These are phyloP conservation scores for Drosophila parthenogenetica DNA, from an alignment of 2,888 invertebrate genomes.

Conservation along the genomic window DNA sequence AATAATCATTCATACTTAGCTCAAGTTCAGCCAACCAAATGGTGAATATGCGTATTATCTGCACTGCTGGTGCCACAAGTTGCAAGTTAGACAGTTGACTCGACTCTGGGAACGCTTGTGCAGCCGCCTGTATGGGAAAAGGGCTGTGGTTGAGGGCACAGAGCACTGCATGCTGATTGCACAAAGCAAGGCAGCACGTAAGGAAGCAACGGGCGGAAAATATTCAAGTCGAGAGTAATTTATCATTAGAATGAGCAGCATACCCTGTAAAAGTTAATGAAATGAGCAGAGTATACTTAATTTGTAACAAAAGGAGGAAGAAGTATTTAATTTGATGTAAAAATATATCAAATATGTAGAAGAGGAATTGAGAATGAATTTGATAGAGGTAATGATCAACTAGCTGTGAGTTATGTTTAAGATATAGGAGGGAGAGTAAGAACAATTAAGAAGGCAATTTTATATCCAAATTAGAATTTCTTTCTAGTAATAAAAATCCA, in stretches of 20 bases:
- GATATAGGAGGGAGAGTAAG: too few species aligned
- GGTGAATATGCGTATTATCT: neutral
- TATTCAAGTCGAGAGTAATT: conserved; percentile 19
- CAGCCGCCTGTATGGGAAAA: neutral
- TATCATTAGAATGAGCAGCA: conserved; percentile 23
- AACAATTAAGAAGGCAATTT: too few species aligned
- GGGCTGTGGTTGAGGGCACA: neutral
- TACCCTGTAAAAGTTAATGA: conserved; percentile 3
- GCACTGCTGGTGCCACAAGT: conserved; percentile 19
- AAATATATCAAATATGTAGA: neutral
- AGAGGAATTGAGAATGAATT: neutral
- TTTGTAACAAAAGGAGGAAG: neutral
- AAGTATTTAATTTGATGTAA: neutral
- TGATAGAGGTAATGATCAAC: neutral
- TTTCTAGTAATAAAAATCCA: too few species aligned
- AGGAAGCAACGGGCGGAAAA: conserved; percentile 25
- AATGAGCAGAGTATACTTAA: neutral
- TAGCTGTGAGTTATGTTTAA: neutral
- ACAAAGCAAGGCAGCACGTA: conserved; percentile 14
- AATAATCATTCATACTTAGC: conserved; percentile 9
- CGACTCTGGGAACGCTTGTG: conserved; percentile 16
- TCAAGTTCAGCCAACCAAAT: neutral
- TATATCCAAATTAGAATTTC: too few species aligned
- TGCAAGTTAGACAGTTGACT: conserved; percentile 14
- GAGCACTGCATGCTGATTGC: conserved; percentile 26